Evolutionary conservation across 2,888 invertebrate genomes (phyloP).

Genomic region (Microplitis manilae): DNA sequence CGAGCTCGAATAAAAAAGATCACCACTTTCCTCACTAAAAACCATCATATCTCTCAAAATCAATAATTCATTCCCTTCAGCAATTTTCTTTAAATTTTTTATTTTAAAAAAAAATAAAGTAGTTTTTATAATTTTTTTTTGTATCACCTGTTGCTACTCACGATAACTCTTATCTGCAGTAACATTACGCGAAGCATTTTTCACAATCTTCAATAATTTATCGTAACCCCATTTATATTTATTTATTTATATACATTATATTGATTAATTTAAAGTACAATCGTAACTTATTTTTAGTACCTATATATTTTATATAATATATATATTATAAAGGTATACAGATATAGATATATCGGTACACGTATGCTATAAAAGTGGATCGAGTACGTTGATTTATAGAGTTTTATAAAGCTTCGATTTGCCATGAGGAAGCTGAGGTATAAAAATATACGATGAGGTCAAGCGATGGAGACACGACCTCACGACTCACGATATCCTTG

Average conservation of each 20-base stretch:
- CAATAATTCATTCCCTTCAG: not conserved
- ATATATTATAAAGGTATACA: not conserved
- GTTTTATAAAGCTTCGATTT: not conserved
- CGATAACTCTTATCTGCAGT: conserved; percentile 1
- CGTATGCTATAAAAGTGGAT: not conserved
- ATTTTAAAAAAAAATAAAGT: not conserved
- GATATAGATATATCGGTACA: not conserved
- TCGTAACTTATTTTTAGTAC: not conserved
- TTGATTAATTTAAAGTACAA: not conserved
- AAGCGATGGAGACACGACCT: conserved; percentile 15
- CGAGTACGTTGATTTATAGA: not conserved
- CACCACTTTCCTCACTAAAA: not conserved
- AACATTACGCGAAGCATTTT: not conserved
- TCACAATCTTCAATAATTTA: not conserved
- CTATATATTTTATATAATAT: not conserved
- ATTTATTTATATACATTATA: not conserved
- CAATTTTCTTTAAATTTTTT: not conserved
- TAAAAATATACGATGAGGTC: conserved; percentile 18
- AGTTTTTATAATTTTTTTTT: not conserved
- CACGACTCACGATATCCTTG: not conserved
- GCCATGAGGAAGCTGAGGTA: conserved; percentile 1
- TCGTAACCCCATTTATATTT: not conserved
- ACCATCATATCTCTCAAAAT: not conserved
- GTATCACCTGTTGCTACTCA: not conserved
- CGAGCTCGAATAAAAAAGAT: conserved; percentile 1